Base-by-base conservation (phyloP, 2,113 vertebrate genomes). In the Leptodactylus fuscus region DNA sequence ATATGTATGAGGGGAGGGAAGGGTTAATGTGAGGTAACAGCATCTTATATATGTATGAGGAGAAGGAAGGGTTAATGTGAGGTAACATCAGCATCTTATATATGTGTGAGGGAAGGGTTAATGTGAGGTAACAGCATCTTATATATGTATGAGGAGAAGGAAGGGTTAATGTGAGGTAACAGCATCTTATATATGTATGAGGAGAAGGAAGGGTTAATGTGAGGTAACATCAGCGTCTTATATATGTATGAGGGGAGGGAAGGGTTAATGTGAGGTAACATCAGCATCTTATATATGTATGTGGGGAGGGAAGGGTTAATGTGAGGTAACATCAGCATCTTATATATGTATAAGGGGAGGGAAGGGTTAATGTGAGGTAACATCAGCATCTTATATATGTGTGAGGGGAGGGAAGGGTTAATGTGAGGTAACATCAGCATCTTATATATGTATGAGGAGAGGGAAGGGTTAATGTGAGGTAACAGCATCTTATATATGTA, bases 121-220 rank as follows among this genome's bases (percentile, higher is more conserved):
- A 78, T 78, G 46, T 49, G 82, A 62, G 82, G 82, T 75, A 60
- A 58, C 36, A 71, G 67, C 32, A 32, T 71, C 82, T 32, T 46
- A 8, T 1, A 0, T 1, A 0, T 27, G 18, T 10, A 15, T 18
- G n/a, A n/a, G 67, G 44, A 36, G 9, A 34, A 38, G 36, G 38
- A 60, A 15, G 78, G 51, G 51, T 79, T 55, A 58, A 79, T 58
- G 20, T 9, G 48, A 2, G 12, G 32, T 11, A 20, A 22, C 51
- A 79, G 29, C 76, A 79, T 79, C 76, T 46, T 38, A 5, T 38
- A 38, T 38, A 38, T 53, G 77, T 32, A 36, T 51, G 29, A 36
- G 49, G 51, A 3, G 34, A 60, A 53, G 18, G 22, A 38, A 36
- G 76, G 76, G 76, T 55, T 79, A 58, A 79, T 55, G 11, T 24